A percentile compares a stretch with the other conserved stretches of the same genome.
Evolutionary conservation across 2,113 vertebrate genomes (phyloP).

Genomic region (Sinocyclocheilus grahami): DNA sequence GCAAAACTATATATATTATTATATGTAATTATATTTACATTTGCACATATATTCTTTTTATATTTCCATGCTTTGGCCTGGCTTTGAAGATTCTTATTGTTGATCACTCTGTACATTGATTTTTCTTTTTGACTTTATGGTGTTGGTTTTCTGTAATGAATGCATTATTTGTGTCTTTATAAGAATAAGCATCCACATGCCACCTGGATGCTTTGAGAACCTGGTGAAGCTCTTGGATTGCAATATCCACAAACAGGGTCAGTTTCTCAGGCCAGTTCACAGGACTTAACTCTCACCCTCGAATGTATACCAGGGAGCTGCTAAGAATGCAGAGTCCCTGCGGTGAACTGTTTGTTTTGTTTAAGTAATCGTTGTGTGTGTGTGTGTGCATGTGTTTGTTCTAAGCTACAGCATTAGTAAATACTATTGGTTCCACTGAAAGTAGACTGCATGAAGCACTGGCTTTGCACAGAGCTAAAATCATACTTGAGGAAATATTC

Average conservation of each 20-base stretch:
- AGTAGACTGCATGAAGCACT: background rate
- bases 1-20: background rate
- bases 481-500: conserved; percentile 2
- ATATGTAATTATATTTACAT: no score
- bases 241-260: conserved; percentile 13
- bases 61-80: no score
- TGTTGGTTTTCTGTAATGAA: background rate
- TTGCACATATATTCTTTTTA: no score
- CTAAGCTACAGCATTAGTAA: conserved; percentile 16
- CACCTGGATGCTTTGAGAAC: background rate
- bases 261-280: conserved; percentile 18
- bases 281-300: conserved; percentile 37
- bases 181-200: background rate
- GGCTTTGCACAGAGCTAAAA: background rate
- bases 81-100: background rate
- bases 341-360: conserved; percentile 59
- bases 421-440: background rate
- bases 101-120: background rate
- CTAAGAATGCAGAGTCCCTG: conserved; percentile 36
- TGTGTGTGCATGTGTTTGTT: conserved; percentile 33
- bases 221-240: background rate
- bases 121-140: background rate
- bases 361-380: conserved; percentile 39
- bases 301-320: conserved; percentile 51
- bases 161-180: background rate